Conservation (phyloP, 2,888 invertebrate species). For the Ectobius pallidus region DNA sequence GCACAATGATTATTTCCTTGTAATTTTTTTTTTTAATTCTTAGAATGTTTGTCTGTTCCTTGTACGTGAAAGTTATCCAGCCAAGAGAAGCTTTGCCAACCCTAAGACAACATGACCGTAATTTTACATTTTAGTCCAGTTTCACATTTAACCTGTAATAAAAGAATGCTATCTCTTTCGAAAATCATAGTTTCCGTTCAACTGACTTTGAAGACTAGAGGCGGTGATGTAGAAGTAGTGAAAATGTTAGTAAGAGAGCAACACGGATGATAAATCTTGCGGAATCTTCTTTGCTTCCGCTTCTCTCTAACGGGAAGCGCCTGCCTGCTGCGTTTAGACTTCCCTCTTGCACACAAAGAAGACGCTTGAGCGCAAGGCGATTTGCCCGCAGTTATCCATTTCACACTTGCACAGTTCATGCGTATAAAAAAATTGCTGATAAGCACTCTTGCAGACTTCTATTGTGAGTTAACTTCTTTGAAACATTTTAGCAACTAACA, state of each 20-base stretch:
- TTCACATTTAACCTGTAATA: too few species aligned
- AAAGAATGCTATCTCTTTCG: neutral
- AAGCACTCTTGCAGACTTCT: too few species aligned
- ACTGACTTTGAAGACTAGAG: neutral
- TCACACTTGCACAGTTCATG: too few species aligned
- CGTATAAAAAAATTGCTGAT: too few species aligned
- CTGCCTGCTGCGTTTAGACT: neutral
- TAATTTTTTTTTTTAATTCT: neutral
- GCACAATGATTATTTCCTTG: neutral
- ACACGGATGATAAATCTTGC: neutral
- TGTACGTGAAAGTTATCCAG: neutral
- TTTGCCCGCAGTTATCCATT: too few species aligned
- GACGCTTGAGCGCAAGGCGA: too few species aligned
- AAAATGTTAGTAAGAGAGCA: neutral
- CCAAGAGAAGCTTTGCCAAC: neutral
- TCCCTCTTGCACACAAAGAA: neutral
- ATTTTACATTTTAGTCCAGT: too few species aligned
- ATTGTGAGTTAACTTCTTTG: too few species aligned
- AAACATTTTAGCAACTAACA: too few species aligned
- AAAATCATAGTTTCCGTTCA: slow-evolving; percentile 6
- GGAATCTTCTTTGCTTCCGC: neutral
- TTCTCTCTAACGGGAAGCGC: neutral
- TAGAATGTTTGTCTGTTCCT: neutral
- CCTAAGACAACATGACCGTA: too few species aligned
- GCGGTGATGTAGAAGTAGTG: neutral